phyloP scores from a whole-genome alignment of 1,140 invertebrate genomes.

The Neodiprion virginianus region DNA sequence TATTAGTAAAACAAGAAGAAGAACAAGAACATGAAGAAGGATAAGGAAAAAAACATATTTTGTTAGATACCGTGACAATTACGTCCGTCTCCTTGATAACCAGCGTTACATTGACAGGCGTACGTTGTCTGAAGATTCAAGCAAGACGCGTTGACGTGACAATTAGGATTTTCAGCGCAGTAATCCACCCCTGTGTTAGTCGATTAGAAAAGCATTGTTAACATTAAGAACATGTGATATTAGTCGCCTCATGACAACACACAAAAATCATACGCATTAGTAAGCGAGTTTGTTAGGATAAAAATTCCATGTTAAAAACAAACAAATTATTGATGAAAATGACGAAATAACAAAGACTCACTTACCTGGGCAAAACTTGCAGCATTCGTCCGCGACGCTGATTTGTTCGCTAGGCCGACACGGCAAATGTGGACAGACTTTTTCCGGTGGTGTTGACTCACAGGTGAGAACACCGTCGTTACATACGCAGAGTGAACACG shows the following conservation, averaged over 20 bases:
- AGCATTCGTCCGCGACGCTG: conserved; percentile 84
- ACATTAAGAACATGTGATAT: background rate
- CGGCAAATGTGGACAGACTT: conserved; percentile 79
- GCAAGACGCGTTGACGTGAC: conserved; percentile 84
- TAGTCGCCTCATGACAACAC: background rate
- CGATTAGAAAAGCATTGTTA: conserved; percentile 15
- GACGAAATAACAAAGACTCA: background rate
- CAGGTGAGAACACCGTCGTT: conserved; percentile 83
- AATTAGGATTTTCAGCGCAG: conserved; percentile 83
- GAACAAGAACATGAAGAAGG: too few species aligned
- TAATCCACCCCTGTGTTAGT: conserved; percentile 80
- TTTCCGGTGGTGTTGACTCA: conserved; percentile 74
- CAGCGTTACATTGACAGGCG: conserved; percentile 82
- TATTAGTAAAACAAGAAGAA: too few species aligned
- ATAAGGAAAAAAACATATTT: too few species aligned
- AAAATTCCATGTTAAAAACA: background rate
- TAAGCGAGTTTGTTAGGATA: conserved; percentile 9
- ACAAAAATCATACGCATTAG: conserved; percentile 21
- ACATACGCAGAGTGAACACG: conserved; percentile 79
- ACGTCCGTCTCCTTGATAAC: conserved; percentile 82
- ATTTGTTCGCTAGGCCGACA: conserved; percentile 81
- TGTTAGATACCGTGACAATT: conserved; percentile 72
- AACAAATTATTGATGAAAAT: conserved; percentile 32
- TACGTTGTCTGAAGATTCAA: conserved; percentile 85
- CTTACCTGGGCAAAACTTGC: conserved; percentile 88